Base-by-base conservation (phyloP, 1,140 invertebrate species). In the Dryas iulia region DNA sequence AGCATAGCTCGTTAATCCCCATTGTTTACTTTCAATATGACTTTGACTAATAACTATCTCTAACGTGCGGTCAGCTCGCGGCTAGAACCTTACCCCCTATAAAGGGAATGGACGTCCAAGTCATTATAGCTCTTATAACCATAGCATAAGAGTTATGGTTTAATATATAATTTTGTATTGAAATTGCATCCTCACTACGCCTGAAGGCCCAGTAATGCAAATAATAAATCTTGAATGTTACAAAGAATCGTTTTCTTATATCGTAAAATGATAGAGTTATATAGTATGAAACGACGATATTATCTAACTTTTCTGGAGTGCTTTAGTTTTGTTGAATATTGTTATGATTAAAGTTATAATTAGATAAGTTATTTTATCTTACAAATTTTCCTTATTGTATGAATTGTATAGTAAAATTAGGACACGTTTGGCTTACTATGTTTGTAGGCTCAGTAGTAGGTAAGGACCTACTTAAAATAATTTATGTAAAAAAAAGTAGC, bases 21-120 rank as follows among this genome's bases (percentile, higher is more conserved):
- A 53, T 65, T 69, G 72, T 77, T 77, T 77, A 74, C 75, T 74
- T 73, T 72, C 69, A 77, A 69, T 71, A 71, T 69, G 75, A 77
- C 75, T 74, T 77, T 77, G 75, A 77, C 67, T 77, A 74, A 74
- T 74, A 74, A 72, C 72, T 74, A 77, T 77, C 72, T 72, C 72
- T 65, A 25, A 52, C 57, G 24, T 70, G 73, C 66, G 76, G 76
- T 72, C 76, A 77, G 76, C 64, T 63, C 30, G 62, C 54, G 68
- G 68, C 47, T 47, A 47, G 18, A 21, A 10, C 18, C 18, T n/a
- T 47, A 47, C 18, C 39, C 39, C 5, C 12, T 10, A 31, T 10
- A 31, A 31, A 21, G 21, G 52, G 54, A 52, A 57, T 57, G 35
- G 56, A 64, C 39, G 35, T 59, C n/a, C 59, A 33, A 21, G 57